phyloP scores from a whole-genome alignment of 2,113 vertebrate species.

The Hyaena hyaena region DNA sequence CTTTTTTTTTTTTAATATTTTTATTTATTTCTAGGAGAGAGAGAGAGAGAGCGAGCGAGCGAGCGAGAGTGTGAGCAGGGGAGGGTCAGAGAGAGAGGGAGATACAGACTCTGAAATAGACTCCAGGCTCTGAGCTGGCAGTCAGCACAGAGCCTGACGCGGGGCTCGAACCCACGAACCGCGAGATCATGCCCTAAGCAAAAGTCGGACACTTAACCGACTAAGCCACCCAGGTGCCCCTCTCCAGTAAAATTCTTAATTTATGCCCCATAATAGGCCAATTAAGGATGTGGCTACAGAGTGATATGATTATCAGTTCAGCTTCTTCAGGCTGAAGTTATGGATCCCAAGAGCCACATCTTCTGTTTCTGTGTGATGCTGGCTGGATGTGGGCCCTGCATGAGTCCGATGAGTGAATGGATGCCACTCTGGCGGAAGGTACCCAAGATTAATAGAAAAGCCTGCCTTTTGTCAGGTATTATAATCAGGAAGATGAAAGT shows the following conservation, averaged over 20 bases:
- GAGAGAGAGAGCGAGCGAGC: too few relatives aligned
- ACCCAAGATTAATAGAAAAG: slow-evolving; percentile 69
- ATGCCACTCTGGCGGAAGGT: slow-evolving; percentile 25
- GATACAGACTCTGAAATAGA: too few relatives aligned
- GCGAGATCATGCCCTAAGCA: too few relatives aligned
- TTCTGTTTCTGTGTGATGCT: slow-evolving; percentile 32
- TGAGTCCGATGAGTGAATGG: not conserved
- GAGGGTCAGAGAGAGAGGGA: too few relatives aligned
- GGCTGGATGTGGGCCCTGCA: not conserved
- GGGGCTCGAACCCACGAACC: too few relatives aligned
- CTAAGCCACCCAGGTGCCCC: not conserved
- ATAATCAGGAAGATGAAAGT: slow-evolving; percentile 65
- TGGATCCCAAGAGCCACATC: slow-evolving; percentile 60
- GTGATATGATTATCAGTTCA: slow-evolving; percentile 55
- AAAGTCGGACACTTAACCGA: too few relatives aligned
- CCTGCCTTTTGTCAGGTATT: slow-evolving; percentile 64
- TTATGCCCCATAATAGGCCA: slow-evolving; percentile 31
- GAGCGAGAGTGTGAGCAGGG: too few relatives aligned
- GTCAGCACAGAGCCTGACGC: too few relatives aligned
- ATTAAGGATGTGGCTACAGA: not conserved
- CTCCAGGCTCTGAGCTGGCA: too few relatives aligned
- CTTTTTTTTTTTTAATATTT: not conserved
- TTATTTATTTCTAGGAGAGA: too few relatives aligned
- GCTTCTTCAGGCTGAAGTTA: slow-evolving; percentile 64
- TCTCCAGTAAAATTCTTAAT: slow-evolving; percentile 61